These are phyloP conservation scores for Agapostemon virescens DNA, from an alignment of 2,888 invertebrate species.

Conservation along the genomic window DNA sequence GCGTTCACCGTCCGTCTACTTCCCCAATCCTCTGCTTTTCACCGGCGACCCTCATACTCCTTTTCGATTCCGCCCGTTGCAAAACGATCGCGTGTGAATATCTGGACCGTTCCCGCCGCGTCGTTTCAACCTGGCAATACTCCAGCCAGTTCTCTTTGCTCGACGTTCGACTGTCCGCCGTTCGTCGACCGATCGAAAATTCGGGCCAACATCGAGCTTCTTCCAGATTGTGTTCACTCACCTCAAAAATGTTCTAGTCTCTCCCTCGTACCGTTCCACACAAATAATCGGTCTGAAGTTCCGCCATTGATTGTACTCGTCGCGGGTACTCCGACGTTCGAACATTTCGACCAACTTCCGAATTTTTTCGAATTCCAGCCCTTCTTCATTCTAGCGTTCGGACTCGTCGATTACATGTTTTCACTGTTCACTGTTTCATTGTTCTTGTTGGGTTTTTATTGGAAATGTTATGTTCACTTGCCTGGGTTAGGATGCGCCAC, in stretches of 20 bases:
- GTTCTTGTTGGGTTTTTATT: not conserved
- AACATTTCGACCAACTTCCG: constrained; percentile 7
- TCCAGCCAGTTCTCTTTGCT: constrained; percentile 55
- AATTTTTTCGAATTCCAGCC: not conserved
- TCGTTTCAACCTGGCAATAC: constrained; percentile 63
- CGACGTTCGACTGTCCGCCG: constrained; percentile 27
- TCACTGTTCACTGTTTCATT: not conserved
- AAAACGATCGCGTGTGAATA: constrained; percentile 68
- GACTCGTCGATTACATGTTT: not conserved
- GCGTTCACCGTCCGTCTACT: not conserved
- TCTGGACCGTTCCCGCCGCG: constrained; percentile 62
- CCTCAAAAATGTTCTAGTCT: constrained; percentile 37
- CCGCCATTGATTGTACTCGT: constrained; percentile 26
- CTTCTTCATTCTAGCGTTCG: not conserved
- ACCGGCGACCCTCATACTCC: not conserved
- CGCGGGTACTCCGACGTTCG: not conserved
- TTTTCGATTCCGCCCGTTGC: constrained; percentile 30
- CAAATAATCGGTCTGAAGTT: constrained; percentile 43
- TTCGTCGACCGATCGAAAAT: constrained; percentile 55
- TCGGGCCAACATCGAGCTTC: constrained; percentile 57
- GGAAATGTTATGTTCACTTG: no score
- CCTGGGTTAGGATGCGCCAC: no score
- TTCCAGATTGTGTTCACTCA: constrained; percentile 57
- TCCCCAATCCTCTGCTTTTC: not conserved
- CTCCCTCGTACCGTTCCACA: not conserved